phyloP scores from a whole-genome alignment of 2,113 vertebrate species.

The Platycercus adscitus region DNA sequence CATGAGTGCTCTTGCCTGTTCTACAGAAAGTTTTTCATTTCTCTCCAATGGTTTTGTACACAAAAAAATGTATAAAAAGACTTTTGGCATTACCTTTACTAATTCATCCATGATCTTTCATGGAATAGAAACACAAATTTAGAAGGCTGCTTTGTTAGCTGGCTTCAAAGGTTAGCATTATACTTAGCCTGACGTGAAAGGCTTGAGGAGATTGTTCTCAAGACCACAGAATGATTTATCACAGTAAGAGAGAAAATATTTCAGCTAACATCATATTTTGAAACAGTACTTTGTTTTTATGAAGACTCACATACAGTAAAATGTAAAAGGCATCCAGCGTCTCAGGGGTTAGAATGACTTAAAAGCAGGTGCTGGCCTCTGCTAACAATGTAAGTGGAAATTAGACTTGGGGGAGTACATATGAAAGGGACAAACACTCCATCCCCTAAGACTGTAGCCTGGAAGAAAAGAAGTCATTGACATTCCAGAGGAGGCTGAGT shows the following conservation, averaged over 20 bases:
- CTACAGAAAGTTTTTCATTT: background rate
- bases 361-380: conserved; percentile 9
- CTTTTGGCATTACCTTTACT: background rate
- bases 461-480: conserved; percentile 36
- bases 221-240: background rate
- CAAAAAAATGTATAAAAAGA: background rate
- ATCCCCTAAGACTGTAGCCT: background rate
- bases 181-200: background rate
- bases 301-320: background rate
- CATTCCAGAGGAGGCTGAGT: conserved; percentile 51
- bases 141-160: background rate
- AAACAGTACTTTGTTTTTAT: background rate
- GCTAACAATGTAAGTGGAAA: background rate
- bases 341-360: background rate
- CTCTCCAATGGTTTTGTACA: background rate
- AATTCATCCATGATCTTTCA: background rate
- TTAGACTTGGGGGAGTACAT: background rate
- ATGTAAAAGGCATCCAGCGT: background rate
- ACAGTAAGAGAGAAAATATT: background rate
- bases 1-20: background rate
- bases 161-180: background rate
- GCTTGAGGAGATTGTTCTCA: background rate
- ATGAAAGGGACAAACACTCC: conserved; percentile 24
- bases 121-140: background rate
- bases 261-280: background rate